Base-by-base conservation (phyloP, 2,888 invertebrate species). In the Trypoxylon attenuatum region DNA sequence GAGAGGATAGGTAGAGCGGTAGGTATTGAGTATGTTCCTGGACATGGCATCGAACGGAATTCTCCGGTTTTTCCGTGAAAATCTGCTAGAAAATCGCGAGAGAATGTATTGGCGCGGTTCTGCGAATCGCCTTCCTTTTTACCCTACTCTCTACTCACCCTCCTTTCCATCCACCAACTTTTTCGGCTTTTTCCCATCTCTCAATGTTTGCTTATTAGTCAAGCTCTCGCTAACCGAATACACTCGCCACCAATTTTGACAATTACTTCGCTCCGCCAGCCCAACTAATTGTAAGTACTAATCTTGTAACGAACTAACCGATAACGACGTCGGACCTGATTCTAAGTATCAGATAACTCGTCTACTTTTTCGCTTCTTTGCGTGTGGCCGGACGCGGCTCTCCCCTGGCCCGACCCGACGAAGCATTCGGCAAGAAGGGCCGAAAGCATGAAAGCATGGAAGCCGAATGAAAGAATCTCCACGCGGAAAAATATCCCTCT, bases 171-270 rank as follows among this genome's bases (percentile, higher is more conserved):
- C 22, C 16, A 4, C 4, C 10, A 5, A 13, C 50, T 41, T 23
- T 52, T 50, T 54, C 29, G 8, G 27, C 25, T 5, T 46, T 21
- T 22, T 38, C 33, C 29, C 6, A 13, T 27, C 38, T 27, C 46
- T 38, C 33, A 23, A 41, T 53, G 27, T 52, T 57, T 59, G 45
- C 56, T 69, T 73, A 67, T 66, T 64, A 64, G 43, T 54, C 27
- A 16, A 29, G 45, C 55, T 51, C 46, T 38, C 65, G 50, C 0
- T 15, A 33, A 22, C 39, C 55, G 58, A 41, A 45, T 55, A 18
- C 41, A 62, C 43, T 57, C 51, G 43, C 38, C 21, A 22, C n/a
- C n/a, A 22, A 16, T 41, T 49, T 51, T 50, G 42, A 22, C 21
- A 38, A 53, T 49, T 25, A 19, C n/a, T 43, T 16, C 25, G 15